Percentiles rank a stretch among this genome's conserved stretches.
Conservation (phyloP, 1,140 invertebrate genomes). For the Anagrus nilaparvatae region DNA sequence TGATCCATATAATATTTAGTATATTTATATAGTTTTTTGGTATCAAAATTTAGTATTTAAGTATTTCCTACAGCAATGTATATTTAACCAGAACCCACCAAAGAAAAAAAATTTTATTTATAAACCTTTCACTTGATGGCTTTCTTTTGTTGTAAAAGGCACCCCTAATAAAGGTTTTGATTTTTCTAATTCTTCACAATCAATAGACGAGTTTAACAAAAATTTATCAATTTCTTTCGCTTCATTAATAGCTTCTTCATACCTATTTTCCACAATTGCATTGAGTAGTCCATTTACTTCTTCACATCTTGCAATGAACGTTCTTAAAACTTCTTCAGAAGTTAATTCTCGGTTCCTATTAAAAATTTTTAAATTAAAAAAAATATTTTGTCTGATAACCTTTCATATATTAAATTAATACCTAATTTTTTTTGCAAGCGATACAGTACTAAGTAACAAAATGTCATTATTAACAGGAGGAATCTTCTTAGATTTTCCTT, state of each 20-base stretch:
- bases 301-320: conserved; percentile 68
- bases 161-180: conserved; percentile 64
- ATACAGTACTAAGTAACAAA: conserved; percentile 52
- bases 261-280: conserved; percentile 71
- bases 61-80: too few species aligned
- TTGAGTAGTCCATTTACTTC: conserved; percentile 71
- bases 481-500: conserved; percentile 42
- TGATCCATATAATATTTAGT: too few species aligned
- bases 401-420: conserved; percentile 17
- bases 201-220: conserved; percentile 44
- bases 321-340: conserved; percentile 59
- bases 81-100: too few species aligned
- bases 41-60: too few species aligned
- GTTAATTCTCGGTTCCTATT: conserved; percentile 46
- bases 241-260: conserved; percentile 63
- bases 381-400: conserved; percentile 10
- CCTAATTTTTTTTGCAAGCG: conserved; percentile 56
- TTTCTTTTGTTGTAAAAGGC: conserved; percentile 73
- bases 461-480: conserved; percentile 48
- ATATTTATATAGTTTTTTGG: too few species aligned
- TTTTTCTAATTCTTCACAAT: conserved; percentile 43
- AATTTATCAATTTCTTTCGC: conserved; percentile 60
- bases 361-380: conserved; percentile 5
- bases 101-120: too few species aligned
- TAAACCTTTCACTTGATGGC: conserved; percentile 50